Base-by-base conservation (phyloP, 92 coral and sea anemone species). In the Parazoanthus swiftii region DNA sequence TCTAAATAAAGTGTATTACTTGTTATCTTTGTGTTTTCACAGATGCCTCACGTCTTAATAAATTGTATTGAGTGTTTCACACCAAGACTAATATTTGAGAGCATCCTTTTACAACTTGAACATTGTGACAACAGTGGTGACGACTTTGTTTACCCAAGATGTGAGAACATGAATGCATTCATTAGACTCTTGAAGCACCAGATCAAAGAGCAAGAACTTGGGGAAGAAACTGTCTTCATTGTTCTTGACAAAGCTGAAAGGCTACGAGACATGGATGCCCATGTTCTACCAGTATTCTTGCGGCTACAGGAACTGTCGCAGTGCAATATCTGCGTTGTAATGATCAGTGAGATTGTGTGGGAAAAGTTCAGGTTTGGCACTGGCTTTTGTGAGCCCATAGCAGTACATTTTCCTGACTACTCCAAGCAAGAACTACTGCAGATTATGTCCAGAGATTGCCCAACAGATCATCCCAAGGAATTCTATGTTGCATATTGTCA, bases 131-230 rank as follows among this genome's bases (percentile, higher is more conserved):
- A 88, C 38, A 77, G 91, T 56, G 92, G 88, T 29, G 77, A 56
- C 6, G 82, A 82, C 50, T 79, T 88, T 65, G 76, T 43, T 35
- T n/a, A 74, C 44, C 87, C 92, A 16, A 91, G 94, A 29, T 97
- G 99, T 82, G 99, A 97, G 81, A 95, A 91, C 86, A 92, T 97
- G 98, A 96, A 93, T 65, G 96, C 96, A 74, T 97, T 97, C 58
- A 85, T 94, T 59, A 91, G 94, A n/a, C 95, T 92, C 56, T 88
- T 95, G 29, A 92, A 90, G 76, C 89, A 87, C 6, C 39, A 38
- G 15, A 86, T 95, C 44, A 54, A 83, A 50, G 89, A 86, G 20
- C 88, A 88, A 51, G 70, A 90, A 10, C 88, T 91, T 18, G 84
- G 70, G 5, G 90, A 88, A 23, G 94, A 95, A 88, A 97, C 98